Evolutionary conservation across 2,113 vertebrate species (phyloP).

Genomic region (Oceanodroma tethys): DNA sequence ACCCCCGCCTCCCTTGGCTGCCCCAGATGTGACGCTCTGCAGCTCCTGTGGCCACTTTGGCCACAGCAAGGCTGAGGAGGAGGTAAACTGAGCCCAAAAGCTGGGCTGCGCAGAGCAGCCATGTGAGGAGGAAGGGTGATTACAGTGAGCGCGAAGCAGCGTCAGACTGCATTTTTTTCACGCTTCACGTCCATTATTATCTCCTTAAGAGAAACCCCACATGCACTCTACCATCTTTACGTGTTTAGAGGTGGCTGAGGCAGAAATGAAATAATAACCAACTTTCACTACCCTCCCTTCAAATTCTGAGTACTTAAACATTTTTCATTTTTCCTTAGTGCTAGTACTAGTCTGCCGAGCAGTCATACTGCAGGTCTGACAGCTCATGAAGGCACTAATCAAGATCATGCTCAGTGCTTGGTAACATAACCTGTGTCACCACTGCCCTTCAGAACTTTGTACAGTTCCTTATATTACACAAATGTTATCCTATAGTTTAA

Average conservation of each 20-base stretch:
- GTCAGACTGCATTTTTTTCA: neutral
- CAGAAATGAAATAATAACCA: neutral
- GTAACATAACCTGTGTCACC: neutral
- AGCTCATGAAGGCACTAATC: neutral
- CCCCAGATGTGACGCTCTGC: fast-evolving
- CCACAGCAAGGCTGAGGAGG: neutral
- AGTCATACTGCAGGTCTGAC: neutral
- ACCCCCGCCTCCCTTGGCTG: neutral
- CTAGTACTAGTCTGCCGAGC: neutral
- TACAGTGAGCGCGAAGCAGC: neutral
- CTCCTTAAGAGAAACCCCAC: neutral
- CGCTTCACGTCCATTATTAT: neutral
- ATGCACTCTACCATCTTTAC: neutral
- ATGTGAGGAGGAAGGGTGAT: too few species aligned
- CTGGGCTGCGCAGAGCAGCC: neutral
- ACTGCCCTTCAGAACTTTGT: neutral
- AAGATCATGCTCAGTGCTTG: neutral
- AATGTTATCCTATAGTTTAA: neutral
- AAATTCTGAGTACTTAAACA: neutral
- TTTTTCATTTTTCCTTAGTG: neutral
- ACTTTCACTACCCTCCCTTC: neutral
- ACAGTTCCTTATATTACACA: neutral
- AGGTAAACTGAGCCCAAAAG: neutral
- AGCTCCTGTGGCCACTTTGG: neutral
- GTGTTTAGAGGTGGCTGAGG: neutral